Conservation (phyloP, 2,797 vertebrate genomes). For the Leptoclinus maculatus region DNA sequence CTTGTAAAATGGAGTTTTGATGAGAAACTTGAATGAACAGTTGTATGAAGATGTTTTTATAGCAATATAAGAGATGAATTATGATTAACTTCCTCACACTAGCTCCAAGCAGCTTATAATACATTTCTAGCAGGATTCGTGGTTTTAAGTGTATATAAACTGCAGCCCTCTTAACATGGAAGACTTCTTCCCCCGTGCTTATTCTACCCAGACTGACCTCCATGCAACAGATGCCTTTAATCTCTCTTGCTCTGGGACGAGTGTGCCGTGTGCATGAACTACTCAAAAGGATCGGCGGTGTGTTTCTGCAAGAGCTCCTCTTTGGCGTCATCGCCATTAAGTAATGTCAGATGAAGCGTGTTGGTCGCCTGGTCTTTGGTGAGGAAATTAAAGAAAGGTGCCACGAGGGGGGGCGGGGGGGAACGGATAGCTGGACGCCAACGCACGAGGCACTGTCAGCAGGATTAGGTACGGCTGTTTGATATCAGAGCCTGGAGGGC, state of each 20-base stretch:
- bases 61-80: too few species aligned
- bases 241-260: conserved; percentile 67
- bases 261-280: conserved; percentile 66
- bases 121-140: conserved; percentile 4
- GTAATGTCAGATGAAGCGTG: conserved; percentile 79
- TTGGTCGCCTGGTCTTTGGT: conserved; percentile 61
- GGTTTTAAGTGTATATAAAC: conserved; percentile 2
- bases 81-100: too few species aligned
- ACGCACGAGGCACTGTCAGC: conserved; percentile 41
- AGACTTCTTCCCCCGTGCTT: conserved; percentile 20
- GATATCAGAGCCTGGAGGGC: conserved; percentile 53
- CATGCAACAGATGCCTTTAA: conserved; percentile 77
- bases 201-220: conserved; percentile 54
- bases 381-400: conserved; percentile 77
- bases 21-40: too few species aligned
- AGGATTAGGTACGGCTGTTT: conserved; percentile 57
- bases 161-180: conserved; percentile 26
- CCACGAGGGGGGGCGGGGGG: background rate
- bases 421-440: conserved; percentile 35
- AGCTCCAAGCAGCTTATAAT: too few species aligned
- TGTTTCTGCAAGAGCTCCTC: conserved; percentile 73
- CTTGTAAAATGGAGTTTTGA: too few species aligned
- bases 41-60: too few species aligned
- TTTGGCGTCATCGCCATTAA: conserved; percentile 83
- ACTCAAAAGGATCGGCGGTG: conserved; percentile 72